phyloP scores from a whole-genome alignment of 1,140 invertebrate species.

The Limonius californicus region DNA sequence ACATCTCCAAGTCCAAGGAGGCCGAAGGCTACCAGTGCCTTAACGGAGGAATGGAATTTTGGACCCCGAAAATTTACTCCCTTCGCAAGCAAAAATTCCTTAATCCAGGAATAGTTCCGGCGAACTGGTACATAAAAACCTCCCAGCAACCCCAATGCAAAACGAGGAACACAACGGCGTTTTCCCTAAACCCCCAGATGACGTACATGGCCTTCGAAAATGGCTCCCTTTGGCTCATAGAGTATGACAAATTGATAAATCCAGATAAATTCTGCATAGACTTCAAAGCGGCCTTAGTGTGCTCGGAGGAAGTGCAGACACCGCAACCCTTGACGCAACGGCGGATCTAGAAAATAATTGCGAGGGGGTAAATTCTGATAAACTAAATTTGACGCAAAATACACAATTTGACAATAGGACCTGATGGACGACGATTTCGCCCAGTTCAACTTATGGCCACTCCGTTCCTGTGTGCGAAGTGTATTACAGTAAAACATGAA shows the following conservation, averaged over 20 bases:
- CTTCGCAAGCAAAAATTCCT: neutral
- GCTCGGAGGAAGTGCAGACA: slow-evolving; percentile 19
- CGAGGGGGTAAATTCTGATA: no score
- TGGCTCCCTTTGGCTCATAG: slow-evolving; percentile 25
- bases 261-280: slow-evolving; percentile 28
- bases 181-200: neutral
- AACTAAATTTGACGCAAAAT: no score
- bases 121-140: slow-evolving; percentile 13
- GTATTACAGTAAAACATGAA: no score
- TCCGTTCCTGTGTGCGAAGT: no score
- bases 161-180: neutral
- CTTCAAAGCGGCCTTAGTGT: slow-evolving; percentile 24
- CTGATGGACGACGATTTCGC: no score
- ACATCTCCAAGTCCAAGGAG: neutral
- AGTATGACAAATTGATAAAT: slow-evolving; percentile 12
- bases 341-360: no score
- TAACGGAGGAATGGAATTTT: neutral
- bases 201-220: slow-evolving; percentile 23
- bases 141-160: neutral
- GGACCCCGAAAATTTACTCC: slow-evolving; percentile 17
- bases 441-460: no score
- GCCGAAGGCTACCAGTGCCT: neutral
- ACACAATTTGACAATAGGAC: no score
- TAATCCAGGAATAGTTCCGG: neutral
- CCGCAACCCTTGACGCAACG: slow-evolving; percentile 24